Evolutionary conservation across 2,113 vertebrate species (phyloP).

Genomic region (Cynopterus brachyotis): DNA sequence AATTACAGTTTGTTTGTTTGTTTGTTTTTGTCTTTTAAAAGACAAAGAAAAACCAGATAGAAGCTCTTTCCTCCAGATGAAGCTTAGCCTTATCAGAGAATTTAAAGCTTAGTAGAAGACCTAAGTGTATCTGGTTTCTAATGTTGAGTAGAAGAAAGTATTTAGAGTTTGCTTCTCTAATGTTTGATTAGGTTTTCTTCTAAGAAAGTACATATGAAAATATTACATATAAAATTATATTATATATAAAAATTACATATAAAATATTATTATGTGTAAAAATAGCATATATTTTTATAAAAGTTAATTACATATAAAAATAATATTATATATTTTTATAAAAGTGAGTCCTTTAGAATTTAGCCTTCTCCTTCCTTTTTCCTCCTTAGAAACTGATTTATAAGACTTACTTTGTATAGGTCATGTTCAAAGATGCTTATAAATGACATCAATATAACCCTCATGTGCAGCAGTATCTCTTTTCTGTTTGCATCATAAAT

Average conservation of each 20-base stretch:
- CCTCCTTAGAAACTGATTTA: background rate
- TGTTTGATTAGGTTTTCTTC: conserved; percentile 37
- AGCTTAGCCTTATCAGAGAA: conserved; percentile 19
- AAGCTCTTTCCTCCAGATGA: conserved; percentile 28
- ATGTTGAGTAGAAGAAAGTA: background rate
- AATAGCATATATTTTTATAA: background rate
- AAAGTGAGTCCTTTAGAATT: background rate
- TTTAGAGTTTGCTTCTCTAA: background rate
- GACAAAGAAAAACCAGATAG: background rate
- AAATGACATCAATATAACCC: background rate
- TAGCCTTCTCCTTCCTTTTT: background rate
- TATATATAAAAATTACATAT: background rate
- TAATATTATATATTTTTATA: background rate
- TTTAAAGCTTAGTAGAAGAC: conserved; percentile 23
- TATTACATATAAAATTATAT: background rate
- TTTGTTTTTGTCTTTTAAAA: background rate
- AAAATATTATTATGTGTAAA: too few species aligned
- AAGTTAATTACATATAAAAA: background rate
- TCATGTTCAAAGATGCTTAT: background rate
- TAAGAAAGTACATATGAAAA: too few species aligned
- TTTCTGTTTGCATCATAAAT: conserved; percentile 43
- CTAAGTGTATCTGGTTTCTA: background rate
- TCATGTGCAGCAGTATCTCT: background rate
- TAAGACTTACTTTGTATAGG: background rate
- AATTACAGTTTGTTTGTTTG: conserved; percentile 28